Evolutionary conservation across 2,797 vertebrate species (phyloP), one percentile per base, ranked within the genome.

Genomic region (Scyliorhinus canicula): DNA sequence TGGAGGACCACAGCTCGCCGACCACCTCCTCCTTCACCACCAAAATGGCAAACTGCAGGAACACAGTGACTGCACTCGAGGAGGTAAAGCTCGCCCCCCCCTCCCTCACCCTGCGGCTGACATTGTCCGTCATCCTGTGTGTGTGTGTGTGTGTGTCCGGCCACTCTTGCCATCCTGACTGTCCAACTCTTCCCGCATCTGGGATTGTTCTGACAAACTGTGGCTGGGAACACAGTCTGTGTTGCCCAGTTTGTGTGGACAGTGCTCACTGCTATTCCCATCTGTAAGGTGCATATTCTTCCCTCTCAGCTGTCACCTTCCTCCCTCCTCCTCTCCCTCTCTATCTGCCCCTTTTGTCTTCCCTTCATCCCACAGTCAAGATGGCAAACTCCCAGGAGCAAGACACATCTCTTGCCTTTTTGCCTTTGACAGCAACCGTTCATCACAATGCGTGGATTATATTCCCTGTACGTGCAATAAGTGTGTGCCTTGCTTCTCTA

Each of bases 1-100:
- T 96, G 96, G 97, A 98, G 95, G 97, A 97, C 96, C 97, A 97
- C 96, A 97, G 96, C 96, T 97, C 97, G 0, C 97, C 97, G 57
- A 97, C 96, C 95, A 97, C 96, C 95, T 97, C 97, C 95, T 96
- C 96, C 84, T 97, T 97, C 7, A 67, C 95, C 95, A 96, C 95
- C 47, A 96, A 95, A 86, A 95, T 96, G 96, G 95, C 95, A 95
- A 95, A 95, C 95, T 97, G 96, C 95, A 96, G 97, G 95, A 97
- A 97, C 96, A 95, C 96, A 0, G 97, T 96, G 11, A 95, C 95
- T 95, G 96, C 69, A 95, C 95, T 97, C 86, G 96, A 97, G 93
- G 96, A 97, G 96, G 97, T 97, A 96, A 95, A 95, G 11, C 55
- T 63, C 71, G 14, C 31, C 77, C 77, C 57, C 52, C n/a, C n/a